Evolutionary conservation across 2,113 vertebrate genomes (phyloP).

Genomic region (Atrichornis clamosus): DNA sequence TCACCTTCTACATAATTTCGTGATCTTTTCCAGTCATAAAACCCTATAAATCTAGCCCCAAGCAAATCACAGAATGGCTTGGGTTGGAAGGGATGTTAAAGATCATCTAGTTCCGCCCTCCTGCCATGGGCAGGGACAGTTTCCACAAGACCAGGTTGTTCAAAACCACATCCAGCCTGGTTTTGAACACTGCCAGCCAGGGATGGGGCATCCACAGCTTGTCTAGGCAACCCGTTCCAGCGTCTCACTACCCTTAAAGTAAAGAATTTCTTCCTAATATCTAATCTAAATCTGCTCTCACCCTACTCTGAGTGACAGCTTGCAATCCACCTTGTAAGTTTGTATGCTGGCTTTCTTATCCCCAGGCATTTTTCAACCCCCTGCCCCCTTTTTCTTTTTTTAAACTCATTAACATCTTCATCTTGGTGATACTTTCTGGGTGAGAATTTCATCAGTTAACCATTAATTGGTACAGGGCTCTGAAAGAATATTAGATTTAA

Average conservation of each 20-base stretch:
- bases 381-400: constrained; percentile 11
- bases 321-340: constrained; percentile 31
- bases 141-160: not conserved
- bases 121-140: not conserved
- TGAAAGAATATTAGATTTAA: not conserved
- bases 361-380: constrained; percentile 19
- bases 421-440: not conserved
- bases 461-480: not conserved
- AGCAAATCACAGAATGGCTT: not conserved
- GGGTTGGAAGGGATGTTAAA: not conserved
- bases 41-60: not conserved
- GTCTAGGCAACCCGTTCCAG: not conserved
- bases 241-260: not conserved
- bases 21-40: not conserved
- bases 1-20: not conserved
- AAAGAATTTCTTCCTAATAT: not conserved
- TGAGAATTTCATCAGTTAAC: constrained; percentile 10
- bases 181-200: not conserved
- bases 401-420: constrained; percentile 48
- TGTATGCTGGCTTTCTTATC: constrained; percentile 19
- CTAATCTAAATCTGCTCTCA: not conserved
- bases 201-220: not conserved
- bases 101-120: not conserved
- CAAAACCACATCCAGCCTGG: not conserved
- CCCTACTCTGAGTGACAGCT: constrained; percentile 3